These are phyloP conservation scores for Anser brachyrhynchus DNA, from an alignment of 2,113 vertebrate genomes.

Conservation along the genomic window DNA sequence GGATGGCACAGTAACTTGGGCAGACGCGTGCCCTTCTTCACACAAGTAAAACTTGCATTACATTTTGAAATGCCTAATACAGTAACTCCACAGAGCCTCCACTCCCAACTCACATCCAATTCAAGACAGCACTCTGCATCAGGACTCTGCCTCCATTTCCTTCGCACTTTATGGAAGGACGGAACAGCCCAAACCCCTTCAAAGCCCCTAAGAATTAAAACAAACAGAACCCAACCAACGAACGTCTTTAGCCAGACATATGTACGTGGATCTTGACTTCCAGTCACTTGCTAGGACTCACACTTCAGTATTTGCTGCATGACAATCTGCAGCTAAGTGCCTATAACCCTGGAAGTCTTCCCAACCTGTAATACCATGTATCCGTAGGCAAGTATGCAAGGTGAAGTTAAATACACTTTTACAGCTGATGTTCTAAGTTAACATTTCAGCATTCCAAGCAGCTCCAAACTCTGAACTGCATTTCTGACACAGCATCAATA, in stretches of 20 bases:
- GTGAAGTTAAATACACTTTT: accelerated
- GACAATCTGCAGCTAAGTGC: neutral
- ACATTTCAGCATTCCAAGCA: neutral
- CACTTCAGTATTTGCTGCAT: neutral
- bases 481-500: conserved; percentile 15
- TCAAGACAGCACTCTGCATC: neutral
- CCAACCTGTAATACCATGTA: neutral
- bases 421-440: neutral
- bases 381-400: neutral
- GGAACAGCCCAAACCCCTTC: neutral
- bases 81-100: accelerated
- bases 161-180: neutral
- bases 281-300: neutral
- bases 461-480: neutral
- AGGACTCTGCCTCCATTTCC: neutral
- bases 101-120: neutral
- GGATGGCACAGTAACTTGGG: neutral
- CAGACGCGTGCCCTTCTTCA: accelerated
- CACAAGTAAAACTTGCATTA: neutral
- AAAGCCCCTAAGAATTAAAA: neutral
- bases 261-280: neutral
- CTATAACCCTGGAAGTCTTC: neutral
- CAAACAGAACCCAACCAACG: neutral
- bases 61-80: neutral
- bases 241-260: neutral